These are phyloP conservation scores for Cephus spinipes DNA, from an alignment of 2,888 invertebrate genomes.

Conservation along the genomic window DNA sequence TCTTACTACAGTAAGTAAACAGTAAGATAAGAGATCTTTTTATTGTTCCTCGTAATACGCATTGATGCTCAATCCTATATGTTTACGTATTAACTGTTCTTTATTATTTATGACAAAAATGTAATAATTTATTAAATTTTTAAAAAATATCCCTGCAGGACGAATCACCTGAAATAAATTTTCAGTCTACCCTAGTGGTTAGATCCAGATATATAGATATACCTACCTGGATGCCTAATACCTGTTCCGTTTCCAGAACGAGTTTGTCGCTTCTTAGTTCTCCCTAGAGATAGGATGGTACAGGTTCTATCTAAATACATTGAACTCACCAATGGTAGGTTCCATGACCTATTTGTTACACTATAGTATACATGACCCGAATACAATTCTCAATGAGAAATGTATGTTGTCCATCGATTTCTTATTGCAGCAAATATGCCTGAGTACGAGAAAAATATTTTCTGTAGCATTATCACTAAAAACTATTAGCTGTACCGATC, in stretches of 20 bases:
- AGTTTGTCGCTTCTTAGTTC: conserved; percentile 1
- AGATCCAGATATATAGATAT: neutral
- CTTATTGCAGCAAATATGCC: neutral
- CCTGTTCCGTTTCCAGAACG: conserved; percentile 4
- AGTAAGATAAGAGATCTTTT: neutral
- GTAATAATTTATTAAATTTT: neutral
- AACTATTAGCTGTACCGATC: neutral
- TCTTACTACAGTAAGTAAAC: neutral
- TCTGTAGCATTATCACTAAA: neutral
- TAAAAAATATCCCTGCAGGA: neutral
- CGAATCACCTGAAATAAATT: neutral
- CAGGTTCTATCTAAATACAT: neutral
- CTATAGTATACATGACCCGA: neutral
- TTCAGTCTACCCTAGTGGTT: neutral
- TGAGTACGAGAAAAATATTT: neutral
- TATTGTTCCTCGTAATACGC: neutral
- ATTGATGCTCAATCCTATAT: neutral
- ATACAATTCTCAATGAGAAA: neutral
- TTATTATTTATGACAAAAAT: neutral
- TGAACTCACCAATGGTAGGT: neutral
- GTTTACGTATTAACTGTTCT: neutral
- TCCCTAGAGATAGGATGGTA: neutral
- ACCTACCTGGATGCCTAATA: conserved; percentile 1
- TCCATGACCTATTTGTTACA: neutral
- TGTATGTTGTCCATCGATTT: neutral